These are phyloP conservation scores for Notothenia coriiceps DNA, from an alignment of 2,113 vertebrate species.

Conservation along the genomic window DNA sequence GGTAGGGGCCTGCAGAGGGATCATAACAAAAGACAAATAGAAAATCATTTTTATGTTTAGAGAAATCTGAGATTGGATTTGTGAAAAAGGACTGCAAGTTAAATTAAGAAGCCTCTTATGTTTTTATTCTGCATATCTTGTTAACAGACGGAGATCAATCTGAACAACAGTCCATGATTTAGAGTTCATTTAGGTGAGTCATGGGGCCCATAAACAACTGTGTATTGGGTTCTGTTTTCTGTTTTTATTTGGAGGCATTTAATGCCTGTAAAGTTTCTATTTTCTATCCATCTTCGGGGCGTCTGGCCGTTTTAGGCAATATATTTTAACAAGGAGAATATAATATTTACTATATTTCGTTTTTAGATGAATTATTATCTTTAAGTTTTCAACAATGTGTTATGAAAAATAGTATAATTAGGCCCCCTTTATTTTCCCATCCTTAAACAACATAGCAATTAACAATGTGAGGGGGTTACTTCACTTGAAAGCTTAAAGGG, in stretches of 20 bases:
- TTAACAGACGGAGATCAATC: not conserved
- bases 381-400: not conserved
- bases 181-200: not conserved
- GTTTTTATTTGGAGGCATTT: not conserved
- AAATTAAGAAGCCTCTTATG: not conserved
- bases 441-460: not conserved
- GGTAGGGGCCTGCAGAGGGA: constrained; percentile 13
- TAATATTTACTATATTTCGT: not conserved
- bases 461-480: not conserved
- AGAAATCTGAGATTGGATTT: constrained; percentile 3
- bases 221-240: not conserved
- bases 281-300: too few species aligned
- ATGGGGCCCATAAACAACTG: not conserved
- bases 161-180: not conserved
- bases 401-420: not conserved
- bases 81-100: not conserved
- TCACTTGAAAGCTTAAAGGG: not conserved
- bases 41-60: constrained; percentile 13
- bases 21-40: constrained; percentile 33
- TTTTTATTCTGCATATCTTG: not conserved
- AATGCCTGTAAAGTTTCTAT: not conserved
- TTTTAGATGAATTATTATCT: not conserved
- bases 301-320: too few species aligned
- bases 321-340: not conserved
- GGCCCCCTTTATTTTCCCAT: not conserved